Evolutionary conservation across 2,888 invertebrate genomes (phyloP), one percentile per base, ranked within the genome.

Genomic region (Phasia obesa): DNA sequence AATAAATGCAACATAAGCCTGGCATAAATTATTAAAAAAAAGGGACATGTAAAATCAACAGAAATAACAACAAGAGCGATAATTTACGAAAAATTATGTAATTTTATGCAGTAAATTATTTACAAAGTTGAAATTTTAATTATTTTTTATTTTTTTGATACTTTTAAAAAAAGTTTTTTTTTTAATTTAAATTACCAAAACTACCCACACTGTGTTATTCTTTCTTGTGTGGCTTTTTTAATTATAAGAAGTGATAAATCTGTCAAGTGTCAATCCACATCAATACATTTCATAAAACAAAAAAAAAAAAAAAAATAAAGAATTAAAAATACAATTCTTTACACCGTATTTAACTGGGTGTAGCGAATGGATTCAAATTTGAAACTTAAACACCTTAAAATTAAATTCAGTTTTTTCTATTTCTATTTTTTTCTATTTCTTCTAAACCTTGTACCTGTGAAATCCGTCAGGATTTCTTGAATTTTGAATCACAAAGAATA

Each of bases 51-150:
- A 17, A 15, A 65, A 57, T 35, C 27, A 17, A 67, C 9, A 38
- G 2, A 27, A 25, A 27, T n/a, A 53, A 23, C 35, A 49, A 25
- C n/a, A 60, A 31, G 17, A 38, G 25, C 38, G 15, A 23, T 13
- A 55, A 38, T 38, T 53, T 67, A 27, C 25, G 17, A 55, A 55
- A 15, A 60, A 65, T 9, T 38, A 23, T 65, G 42, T 51, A 51
- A 69, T 76, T n/a, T n/a, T 76, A 69, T 69, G 67, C 60, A 67
- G 60, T 5, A 17, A 21, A 60, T 53, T 76, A 69, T 69, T 60
- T 60, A 53, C 53, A 19, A 31, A 42, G 11, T 65, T 55, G 23
- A 31, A 64, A 47, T 19, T 64, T 44, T 44, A 74, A 64, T 53
- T n/a, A n/a, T n/a, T 19, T 53, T 62, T 53, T 53, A n/a, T n/a